Base-by-base conservation (phyloP, 2,113 vertebrate species). In the Arenaria interpres region DNA sequence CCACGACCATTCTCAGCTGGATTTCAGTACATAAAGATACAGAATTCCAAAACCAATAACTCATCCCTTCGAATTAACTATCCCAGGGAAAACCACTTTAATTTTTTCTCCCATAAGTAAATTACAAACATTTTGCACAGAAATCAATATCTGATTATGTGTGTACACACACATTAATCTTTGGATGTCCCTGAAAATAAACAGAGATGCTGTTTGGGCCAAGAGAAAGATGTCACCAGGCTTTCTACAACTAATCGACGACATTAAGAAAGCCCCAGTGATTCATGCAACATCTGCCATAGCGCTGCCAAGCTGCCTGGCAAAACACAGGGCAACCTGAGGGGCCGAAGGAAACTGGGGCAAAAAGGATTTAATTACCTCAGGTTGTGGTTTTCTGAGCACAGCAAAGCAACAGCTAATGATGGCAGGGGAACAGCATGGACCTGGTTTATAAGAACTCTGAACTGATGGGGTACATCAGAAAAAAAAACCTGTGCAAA, bases 121-220 rank as follows among this genome's bases (percentile, higher is more conserved):
- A 91, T 93, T 35, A 77, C 6, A 15, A 71, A 74, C 28, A 35
- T 81, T 95, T 93, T 74, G n/a, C 79, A 54, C 19, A 51, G 63
- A 93, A 95, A 94, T 95, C 88, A 39, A 63, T 92, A 93, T 46
- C 75, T 88, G 87, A 93, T 94, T 93, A 91, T 82, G 66, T 69
- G 48, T 73, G n/a, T 50, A 60, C 78, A 76, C 33, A 84, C 32
- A 57, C 53, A 66, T 93, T 93, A 45, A 74, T 85, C 85, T 80
- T 50, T 12, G 13, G 12, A 9, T 35, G 59, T 66, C 74, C 81
- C 83, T 30, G 72, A 85, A 93, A 91, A 86, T 51, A 93, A 91
- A 87, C 0, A 94, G 59, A 88, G 69, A 62, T 50, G 56, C 3
- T 89, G 10, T 90, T 78, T 78, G 51, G 56, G 60, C 11, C 11